A percentile compares a stretch with the other conserved stretches of the same genome.
These are phyloP conservation scores for Gymnopithys bicolor DNA, from an alignment of 2,797 vertebrate species.

Conservation along the genomic window DNA sequence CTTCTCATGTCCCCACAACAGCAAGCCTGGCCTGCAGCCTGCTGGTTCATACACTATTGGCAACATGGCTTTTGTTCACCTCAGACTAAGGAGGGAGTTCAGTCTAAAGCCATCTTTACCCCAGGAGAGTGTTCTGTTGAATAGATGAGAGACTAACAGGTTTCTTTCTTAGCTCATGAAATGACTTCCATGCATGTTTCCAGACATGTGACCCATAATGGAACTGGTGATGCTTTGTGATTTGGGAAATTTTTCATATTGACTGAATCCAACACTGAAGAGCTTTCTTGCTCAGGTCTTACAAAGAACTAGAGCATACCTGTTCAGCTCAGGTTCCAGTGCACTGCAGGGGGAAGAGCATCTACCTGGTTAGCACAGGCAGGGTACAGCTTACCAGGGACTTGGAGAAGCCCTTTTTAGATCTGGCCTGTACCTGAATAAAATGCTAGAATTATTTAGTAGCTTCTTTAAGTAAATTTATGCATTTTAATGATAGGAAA, in stretches of 20 bases:
- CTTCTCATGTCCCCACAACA: background rate
- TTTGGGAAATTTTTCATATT: background rate
- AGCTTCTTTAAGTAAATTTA: background rate
- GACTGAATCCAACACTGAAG: background rate
- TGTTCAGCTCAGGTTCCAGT: background rate
- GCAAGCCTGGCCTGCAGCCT: background rate
- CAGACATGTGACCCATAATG: background rate
- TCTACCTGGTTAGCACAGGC: background rate
- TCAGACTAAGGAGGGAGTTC: background rate
- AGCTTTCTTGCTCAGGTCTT: background rate
- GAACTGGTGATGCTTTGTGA: background rate
- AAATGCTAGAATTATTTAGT: background rate
- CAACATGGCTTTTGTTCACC: background rate
- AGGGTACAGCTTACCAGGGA: background rate
- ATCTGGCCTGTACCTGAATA: background rate
- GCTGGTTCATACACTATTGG: accelerated
- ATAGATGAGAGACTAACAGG: background rate
- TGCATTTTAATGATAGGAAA: background rate
- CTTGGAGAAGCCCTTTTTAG: background rate
- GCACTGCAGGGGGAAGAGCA: background rate
- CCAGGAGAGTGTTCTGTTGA: background rate
- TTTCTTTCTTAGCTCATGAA: background rate
- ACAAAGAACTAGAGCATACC: accelerated
- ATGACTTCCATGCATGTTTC: background rate
- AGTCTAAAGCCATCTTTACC: background rate